A percentile compares a stretch with the other conserved stretches of the same genome.
phyloP scores from a whole-genome alignment of 2,113 vertebrate species.

The Emberiza fucata region DNA sequence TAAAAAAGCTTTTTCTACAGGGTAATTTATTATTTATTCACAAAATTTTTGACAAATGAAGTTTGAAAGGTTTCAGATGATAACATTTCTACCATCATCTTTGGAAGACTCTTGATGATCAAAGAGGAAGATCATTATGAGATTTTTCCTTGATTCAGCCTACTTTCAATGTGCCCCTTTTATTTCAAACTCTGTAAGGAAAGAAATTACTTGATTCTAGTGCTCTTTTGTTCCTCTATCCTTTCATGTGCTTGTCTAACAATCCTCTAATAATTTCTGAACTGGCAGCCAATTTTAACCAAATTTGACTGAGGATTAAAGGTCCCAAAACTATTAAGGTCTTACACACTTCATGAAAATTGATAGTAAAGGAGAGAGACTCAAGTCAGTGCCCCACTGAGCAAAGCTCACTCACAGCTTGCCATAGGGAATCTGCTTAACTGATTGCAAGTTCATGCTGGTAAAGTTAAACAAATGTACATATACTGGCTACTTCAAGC shows the following conservation, averaged over 20 bases:
- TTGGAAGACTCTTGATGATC: background rate
- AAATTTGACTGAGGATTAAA: slow-evolving; percentile 60
- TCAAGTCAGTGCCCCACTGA: background rate
- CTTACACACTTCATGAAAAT: slow-evolving; percentile 9
- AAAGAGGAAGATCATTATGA: background rate
- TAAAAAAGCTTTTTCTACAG: background rate
- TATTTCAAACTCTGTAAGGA: background rate
- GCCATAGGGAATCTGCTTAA: background rate
- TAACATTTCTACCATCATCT: background rate
- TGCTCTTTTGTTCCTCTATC: background rate
- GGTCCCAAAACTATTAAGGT: slow-evolving; percentile 51
- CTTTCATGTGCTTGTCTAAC: background rate
- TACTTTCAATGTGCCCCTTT: background rate
- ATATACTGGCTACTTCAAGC: background rate
- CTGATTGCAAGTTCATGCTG: background rate
- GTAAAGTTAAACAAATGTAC: background rate
- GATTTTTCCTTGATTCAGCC: background rate
- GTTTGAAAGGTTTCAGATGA: background rate
- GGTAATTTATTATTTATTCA: background rate
- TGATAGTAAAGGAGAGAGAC: slow-evolving; percentile 14
- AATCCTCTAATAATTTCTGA: slow-evolving; percentile 17
- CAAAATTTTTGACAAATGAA: background rate
- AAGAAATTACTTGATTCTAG: background rate
- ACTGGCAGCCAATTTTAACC: slow-evolving; percentile 30
- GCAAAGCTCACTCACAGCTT: background rate